Evolutionary conservation across 2,888 invertebrate genomes (phyloP), one percentile per base, ranked within the genome.

Genomic region (Idaea aversata): DNA sequence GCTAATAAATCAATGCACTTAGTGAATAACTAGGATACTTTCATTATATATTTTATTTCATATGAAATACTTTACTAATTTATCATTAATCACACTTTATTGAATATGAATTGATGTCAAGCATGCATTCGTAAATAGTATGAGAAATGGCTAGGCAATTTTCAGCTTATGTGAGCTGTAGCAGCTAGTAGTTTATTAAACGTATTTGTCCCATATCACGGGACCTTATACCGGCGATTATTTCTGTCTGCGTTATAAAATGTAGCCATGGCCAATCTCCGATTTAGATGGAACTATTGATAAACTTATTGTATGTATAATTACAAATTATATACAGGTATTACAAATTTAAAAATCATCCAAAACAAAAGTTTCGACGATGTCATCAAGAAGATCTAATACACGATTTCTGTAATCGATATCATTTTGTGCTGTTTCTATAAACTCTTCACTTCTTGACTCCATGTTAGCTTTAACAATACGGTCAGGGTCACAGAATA

Each of bases 321-420:
- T 5, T 47, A n/a, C n/a, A n/a, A n/a, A n/a, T n/a, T n/a, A n/a
- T n/a, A n/a, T n/a, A n/a, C n/a, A n/a, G n/a, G n/a, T n/a, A 47
- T 13, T 13, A 47, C 4, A 10, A n/a, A 13, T 13, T 5, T 7
- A 13, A 47, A 10, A 59, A 34, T 73, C 69, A 5, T 75, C 65
- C 65, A 70, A 76, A 65, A 88, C 72, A 67, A 82, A 94, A 77
- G 85, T 88, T 73, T 94, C 94, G 57, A 94, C 83, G 63, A 95
- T 87, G 78, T 94, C 94, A 67, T 93, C 88, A 15, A 95, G 82
- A 72, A 95, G 81, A 77, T 95, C 94, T 5, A 83, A 86, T 60
- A 95, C 72, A 61, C 94, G 87, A 25, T 77, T 75, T 57, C 88
- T 83, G 77, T 90, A 91, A n/a, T 67, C 70, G 1, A 70, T 66